Conservation (phyloP, 2,888 invertebrate species). For the Epistrophe eligans region DNA sequence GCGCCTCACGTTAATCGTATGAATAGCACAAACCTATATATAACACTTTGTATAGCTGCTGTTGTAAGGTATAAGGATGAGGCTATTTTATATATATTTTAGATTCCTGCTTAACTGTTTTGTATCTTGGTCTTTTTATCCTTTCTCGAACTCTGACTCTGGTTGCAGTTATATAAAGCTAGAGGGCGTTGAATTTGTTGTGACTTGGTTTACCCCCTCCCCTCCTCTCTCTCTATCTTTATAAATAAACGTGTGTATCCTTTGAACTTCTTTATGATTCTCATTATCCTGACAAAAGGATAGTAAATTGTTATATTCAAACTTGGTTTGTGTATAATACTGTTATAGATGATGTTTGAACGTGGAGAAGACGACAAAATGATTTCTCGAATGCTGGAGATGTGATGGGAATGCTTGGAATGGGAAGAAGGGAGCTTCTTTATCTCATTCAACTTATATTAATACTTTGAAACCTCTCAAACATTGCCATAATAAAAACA, state of each 20-base stretch:
- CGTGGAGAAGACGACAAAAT: background rate
- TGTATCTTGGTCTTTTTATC: slow-evolving; percentile 15
- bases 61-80: slow-evolving; percentile 17
- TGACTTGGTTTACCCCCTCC: slow-evolving; percentile 10
- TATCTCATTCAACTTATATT: no score
- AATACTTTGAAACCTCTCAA: no score
- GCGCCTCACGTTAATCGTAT: slow-evolving; percentile 84
- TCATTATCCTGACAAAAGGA: slow-evolving; percentile 75
- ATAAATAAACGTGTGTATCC: slow-evolving; percentile 63
- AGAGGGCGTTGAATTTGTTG: slow-evolving; percentile 27
- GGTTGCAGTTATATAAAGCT: slow-evolving; percentile 56
- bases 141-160: background rate
- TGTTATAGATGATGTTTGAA: slow-evolving; percentile 45
- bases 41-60: slow-evolving; percentile 10
- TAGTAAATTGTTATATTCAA: slow-evolving; percentile 75
- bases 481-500: no score
- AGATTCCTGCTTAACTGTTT: slow-evolving; percentile 51
- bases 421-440: background rate
- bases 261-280: slow-evolving; percentile 74
- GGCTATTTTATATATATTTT: slow-evolving; percentile 63
- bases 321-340: slow-evolving; percentile 61
- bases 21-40: slow-evolving; percentile 73
- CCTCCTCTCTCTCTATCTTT: background rate
- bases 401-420: background rate
- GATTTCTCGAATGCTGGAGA: background rate